Percentiles rank a stretch among this genome's conserved stretches.
Evolutionary conservation across 2,797 vertebrate species (phyloP).

Genomic region (Sebastes itinus): DNA sequence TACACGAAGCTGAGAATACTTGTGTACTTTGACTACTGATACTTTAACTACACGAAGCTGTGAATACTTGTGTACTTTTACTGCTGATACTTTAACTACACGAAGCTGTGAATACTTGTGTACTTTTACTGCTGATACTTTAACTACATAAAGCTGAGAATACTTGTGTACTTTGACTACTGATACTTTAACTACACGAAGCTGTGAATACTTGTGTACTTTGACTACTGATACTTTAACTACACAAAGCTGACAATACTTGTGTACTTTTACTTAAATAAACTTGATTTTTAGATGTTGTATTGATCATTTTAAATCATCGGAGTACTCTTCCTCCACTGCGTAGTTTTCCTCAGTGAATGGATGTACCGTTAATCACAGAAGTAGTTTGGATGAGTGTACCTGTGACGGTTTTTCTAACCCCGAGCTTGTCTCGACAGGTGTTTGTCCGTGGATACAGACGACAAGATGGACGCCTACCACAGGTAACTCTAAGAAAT

Average conservation of each 20-base stretch:
- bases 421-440: slow-evolving; percentile 35
- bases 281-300: not conserved
- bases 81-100: no score
- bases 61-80: no score
- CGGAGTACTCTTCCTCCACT: not conserved
- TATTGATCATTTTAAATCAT: not conserved
- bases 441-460: slow-evolving; percentile 52
- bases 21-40: no score
- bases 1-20: no score
- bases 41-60: no score
- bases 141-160: no score
- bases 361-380: not conserved
- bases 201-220: not conserved
- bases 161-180: no score
- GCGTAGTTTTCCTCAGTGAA: not conserved
- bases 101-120: no score
- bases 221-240: not conserved
- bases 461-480: slow-evolving; percentile 55
- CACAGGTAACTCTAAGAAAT: slow-evolving; percentile 53
- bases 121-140: no score
- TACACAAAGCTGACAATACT: not conserved
- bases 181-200: not conserved
- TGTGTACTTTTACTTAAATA: not conserved
- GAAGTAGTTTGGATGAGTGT: not conserved
- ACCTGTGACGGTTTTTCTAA: not conserved